Base-by-base conservation (phyloP, 1,140 invertebrate genomes). In the Propsilocerus akamusi region DNA sequence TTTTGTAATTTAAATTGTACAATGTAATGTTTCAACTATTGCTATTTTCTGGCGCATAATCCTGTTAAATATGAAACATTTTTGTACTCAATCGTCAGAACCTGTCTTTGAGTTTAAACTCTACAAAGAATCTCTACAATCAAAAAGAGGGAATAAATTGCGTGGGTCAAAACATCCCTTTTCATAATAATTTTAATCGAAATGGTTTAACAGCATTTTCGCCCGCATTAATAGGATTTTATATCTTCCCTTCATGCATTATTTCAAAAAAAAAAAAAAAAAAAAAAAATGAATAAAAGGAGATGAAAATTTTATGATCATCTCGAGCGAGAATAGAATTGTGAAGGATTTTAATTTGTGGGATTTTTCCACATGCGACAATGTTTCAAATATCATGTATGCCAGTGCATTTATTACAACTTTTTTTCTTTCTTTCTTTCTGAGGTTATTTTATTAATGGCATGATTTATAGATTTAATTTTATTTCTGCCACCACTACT, bases 391-490 rank as follows among this genome's bases (percentile, higher is more conserved):
- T n/a, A n/a, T n/a, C n/a, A n/a, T n/a, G n/a, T n/a, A n/a, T n/a
- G n/a, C n/a, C n/a, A n/a, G n/a, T n/a, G n/a, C n/a, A n/a, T n/a
- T n/a, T n/a, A n/a, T n/a, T n/a, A n/a, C n/a, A n/a, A n/a, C n/a
- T n/a, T n/a, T n/a, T n/a, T n/a, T n/a, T n/a, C n/a, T n/a, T n/a
- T n/a, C n/a, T n/a, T n/a, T n/a, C n/a, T 41, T 10, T 41, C n/a
- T 41, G 34, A 41, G 34, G 34, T 41, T 41, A 41, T n/a, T n/a
- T n/a, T n/a, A n/a, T 41, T 41, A 41, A 41, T 41, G 34, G 22
- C 34, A 41, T 41, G 34, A 41, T 41, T 41, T 41, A 41, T 41
- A 20, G 34, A 41, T 41, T 41, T 41, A 41, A 41, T 41, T 41
- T 41, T 20, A 41, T 41, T 37, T 37, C n/a, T 41, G 17, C 5